Conservation (phyloP, 1,140 invertebrate genomes). For the Caerostris extrusa region DNA sequence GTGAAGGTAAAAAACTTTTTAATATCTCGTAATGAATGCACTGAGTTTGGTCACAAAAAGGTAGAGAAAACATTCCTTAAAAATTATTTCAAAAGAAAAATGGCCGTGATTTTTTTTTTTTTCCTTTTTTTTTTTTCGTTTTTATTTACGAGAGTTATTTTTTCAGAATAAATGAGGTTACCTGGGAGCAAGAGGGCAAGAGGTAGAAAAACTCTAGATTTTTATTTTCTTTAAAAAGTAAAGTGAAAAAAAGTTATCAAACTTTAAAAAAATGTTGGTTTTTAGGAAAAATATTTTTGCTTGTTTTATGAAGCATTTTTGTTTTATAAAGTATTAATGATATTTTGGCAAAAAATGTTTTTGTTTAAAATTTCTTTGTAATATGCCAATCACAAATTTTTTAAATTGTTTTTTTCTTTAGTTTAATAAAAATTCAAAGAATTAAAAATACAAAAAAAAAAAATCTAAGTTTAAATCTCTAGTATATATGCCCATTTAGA, state of each 20-base stretch:
- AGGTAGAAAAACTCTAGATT: not conserved
- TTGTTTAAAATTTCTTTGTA: too few species aligned
- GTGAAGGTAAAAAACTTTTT: not conserved
- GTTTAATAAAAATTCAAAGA: too few species aligned
- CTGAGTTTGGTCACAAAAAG: not conserved
- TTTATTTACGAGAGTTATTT: not conserved
- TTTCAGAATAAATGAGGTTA: constrained; percentile 1
- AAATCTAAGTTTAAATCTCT: too few species aligned
- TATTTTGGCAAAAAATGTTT: too few species aligned
- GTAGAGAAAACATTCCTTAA: not conserved
- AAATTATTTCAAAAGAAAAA: constrained; percentile 16
- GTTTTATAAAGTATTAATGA: too few species aligned
- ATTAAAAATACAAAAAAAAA: too few species aligned
- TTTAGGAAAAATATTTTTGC: too few species aligned
- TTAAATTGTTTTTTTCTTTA: too few species aligned
- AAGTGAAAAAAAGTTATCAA: not conserved
- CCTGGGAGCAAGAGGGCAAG: not conserved
- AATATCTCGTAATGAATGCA: not conserved
- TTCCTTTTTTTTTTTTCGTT: not conserved
- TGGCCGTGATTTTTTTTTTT: too few species aligned
- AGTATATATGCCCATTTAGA: too few species aligned
- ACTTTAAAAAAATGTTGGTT: not conserved
- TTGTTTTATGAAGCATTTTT: too few species aligned
- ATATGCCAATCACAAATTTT: too few species aligned
- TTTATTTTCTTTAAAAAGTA: not conserved